Base-by-base conservation (phyloP, 2,888 invertebrate genomes). In the Oxyteleia sp. region DNA sequence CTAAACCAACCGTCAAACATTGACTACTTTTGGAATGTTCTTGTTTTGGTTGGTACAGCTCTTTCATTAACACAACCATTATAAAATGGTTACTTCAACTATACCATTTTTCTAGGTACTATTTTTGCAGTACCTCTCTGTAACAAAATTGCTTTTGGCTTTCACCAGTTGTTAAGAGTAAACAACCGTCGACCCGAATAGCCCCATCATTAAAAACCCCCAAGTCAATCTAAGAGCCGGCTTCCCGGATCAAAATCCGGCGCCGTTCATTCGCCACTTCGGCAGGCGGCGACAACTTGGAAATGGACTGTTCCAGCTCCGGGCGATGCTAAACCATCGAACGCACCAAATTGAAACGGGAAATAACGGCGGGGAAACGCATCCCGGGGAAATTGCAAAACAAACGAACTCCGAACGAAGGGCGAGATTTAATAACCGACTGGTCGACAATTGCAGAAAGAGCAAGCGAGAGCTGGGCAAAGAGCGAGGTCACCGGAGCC, bases 271-370 rank as follows among this genome's bases (percentile, higher is more conserved):
- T 76, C 18, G 26, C 20, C 32, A 51, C 13, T 64, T 66, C 16
- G 38, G 45, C 20, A 41, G 68, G 32, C 13, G 20, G 49, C 68
- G 55, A 64, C 68, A 64, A 64, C 76, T 66, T 76, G 49, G 76
- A 68, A 76, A 68, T 76, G 76, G 76, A 76, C 76, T 76, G 61
- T 76, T 76, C 76, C 72, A 72, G 26, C 35, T 38, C 3, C 29
- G 32, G 66, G 69, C 41, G 47, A 69, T 7, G 13, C 10, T 16
- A 18, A 45, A 45, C 3, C 18, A 45, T 2, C 10, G 18, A 45
- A 45, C 45, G 18, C 10, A 45, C 16, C 1, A 45, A 32, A 32
- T 32, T 32, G 8, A 7, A 32, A 32, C 1, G 32, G 32, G 8
- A 32, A 32, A 32, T 32, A 32, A 32, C 32, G 8, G 32, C 32